Conservation (phyloP, 2,113 vertebrate genomes). For the Paratilapia polleni region DNA sequence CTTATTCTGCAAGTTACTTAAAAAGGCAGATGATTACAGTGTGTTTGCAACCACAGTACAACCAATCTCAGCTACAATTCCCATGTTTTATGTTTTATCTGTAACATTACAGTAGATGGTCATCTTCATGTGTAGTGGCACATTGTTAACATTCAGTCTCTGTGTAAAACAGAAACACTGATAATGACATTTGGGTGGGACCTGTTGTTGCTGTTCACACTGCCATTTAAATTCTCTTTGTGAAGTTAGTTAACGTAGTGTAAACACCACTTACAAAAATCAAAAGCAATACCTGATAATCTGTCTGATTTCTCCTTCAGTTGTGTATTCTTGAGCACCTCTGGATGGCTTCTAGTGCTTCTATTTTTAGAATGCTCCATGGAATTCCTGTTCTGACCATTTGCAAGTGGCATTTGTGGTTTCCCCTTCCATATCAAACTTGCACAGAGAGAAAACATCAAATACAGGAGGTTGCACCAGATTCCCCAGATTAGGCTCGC, state of each 20-base stretch:
- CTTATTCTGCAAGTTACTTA: too few relatives aligned
- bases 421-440: not conserved
- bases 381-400: not conserved
- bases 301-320: not conserved
- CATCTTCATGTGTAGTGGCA: not conserved
- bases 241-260: not conserved
- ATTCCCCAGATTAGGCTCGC: not conserved
- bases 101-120: not conserved
- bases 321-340: not conserved
- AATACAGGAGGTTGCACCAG: not conserved
- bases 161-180: not conserved
- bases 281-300: not conserved
- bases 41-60: not conserved
- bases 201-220: not conserved
- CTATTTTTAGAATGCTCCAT: not conserved
- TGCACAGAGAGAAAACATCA: not conserved
- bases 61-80: not conserved
- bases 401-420: not conserved
- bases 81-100: not conserved
- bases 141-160: not conserved
- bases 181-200: not conserved
- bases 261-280: not conserved
- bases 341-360: not conserved
- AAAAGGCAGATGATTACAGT: not conserved
- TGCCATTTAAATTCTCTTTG: not conserved